Base-by-base conservation (phyloP, 2,113 vertebrate genomes). In the Cyanoderma ruficeps region DNA sequence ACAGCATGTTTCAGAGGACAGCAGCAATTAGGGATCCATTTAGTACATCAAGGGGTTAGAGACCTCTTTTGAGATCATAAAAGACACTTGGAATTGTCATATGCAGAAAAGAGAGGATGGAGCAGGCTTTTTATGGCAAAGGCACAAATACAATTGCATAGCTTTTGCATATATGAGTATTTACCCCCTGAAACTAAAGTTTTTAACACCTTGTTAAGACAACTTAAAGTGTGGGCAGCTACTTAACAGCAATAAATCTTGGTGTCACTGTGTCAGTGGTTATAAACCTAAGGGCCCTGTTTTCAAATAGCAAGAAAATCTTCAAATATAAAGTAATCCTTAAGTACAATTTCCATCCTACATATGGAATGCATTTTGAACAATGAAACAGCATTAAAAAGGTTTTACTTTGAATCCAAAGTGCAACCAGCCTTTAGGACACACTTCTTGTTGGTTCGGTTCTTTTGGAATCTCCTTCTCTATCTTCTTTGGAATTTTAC, bases 401-500 rank as follows among this genome's bases (percentile, higher is more conserved):
- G 3, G 6, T 56, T 83, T 97, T 96, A 99, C 99, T 98, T 99
- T 99, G 90, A 98, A 97, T 96, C 98, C 98, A 83, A 98, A 99
- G 95, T 98, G 99, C 5, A 99, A 94, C 99, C 99, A 99, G 89
- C 98, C 98, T 93, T 98, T 98, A 9, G 99, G 99, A 96, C 99
- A 99, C 6, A 83, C 87, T 90, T 98, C 99, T 15, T 98, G 97
- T 78, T 98, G 98, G 57, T 98, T 98, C 1, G 98, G 91, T 25
- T 98, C 98, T 60, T 94, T 97, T 30, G 98, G 96, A 44, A 97
- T 96, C 90, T 98, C 79, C 80, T 97, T 97, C 75, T 98, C 99
- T 90, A 99, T 92, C 94, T 98, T 96, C 64, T 98, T 98, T 65
- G 98, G 91, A 4, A 97, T 97, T 92, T 96, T 97, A 84, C 98